Conservation (phyloP, 2,888 invertebrate species). For the Cataglyphis albicans region DNA sequence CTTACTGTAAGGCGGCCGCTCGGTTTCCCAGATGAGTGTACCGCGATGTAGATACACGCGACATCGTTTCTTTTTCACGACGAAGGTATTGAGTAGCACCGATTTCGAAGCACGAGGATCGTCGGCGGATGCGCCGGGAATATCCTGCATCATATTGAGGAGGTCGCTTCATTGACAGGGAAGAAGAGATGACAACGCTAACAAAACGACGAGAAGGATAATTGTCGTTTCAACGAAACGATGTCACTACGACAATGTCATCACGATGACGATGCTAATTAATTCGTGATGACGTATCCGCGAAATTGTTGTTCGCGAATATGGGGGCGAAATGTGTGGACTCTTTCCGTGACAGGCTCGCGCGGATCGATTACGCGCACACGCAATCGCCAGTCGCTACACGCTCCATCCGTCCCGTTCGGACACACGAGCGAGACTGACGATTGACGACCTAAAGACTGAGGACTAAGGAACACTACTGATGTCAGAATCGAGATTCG, state of each 20-base stretch:
- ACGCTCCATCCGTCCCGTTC: constrained; percentile 12
- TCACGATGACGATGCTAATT: constrained; percentile 7
- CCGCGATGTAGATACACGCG: constrained; percentile 89
- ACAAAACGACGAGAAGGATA: neutral
- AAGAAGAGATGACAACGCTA: neutral
- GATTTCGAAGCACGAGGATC: constrained; percentile 76
- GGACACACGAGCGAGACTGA: constrained; percentile 37
- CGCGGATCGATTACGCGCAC: constrained; percentile 9
- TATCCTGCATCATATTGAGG: constrained; percentile 78
- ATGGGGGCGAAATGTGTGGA: neutral
- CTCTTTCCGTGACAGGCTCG: neutral
- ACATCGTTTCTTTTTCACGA: constrained; percentile 88
- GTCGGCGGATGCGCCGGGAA: constrained; percentile 58
- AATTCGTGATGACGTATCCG: neutral
- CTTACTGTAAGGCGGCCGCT: constrained; percentile 87
- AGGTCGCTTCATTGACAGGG: constrained; percentile 24
- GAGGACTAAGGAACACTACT: no score
- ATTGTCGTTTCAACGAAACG: neutral
- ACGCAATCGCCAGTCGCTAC: neutral
- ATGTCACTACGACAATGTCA: constrained; percentile 16
- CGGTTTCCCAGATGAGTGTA: constrained; percentile 89
- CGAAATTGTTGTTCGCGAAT: neutral
- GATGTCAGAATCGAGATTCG: no score
- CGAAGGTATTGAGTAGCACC: constrained; percentile 87
- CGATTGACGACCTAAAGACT: no score